Conservation (phyloP, 2,113 vertebrate genomes). For the Elgaria multicarinata region DNA sequence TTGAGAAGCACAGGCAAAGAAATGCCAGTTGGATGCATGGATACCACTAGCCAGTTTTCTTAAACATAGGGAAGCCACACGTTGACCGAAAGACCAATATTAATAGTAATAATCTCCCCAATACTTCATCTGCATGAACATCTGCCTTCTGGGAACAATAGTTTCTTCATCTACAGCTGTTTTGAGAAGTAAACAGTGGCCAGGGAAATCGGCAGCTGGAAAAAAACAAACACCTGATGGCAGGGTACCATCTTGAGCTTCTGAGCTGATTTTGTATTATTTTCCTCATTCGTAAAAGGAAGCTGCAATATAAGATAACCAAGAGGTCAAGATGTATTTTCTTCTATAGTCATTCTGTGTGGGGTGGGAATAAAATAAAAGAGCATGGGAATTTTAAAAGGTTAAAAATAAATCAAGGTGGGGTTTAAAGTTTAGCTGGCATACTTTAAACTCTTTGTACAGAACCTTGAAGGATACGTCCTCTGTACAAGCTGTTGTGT, state of each 20-base stretch:
- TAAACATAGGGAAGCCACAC: background rate
- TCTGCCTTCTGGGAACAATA: background rate
- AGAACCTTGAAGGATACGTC: constrained; percentile 60
- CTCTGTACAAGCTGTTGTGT: constrained; percentile 49
- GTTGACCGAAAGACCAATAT: accelerated
- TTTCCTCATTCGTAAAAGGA: constrained; percentile 62
- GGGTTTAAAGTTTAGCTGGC: constrained; percentile 72
- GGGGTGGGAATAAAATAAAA: constrained; percentile 30
- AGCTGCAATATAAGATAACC: constrained; percentile 81
- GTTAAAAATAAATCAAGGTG: constrained; percentile 15
- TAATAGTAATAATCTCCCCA: background rate
- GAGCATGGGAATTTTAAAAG: background rate
- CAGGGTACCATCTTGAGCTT: constrained; percentile 61
- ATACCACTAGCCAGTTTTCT: constrained; percentile 37
- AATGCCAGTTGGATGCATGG: constrained; percentile 20
- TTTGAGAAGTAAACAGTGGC: constrained; percentile 32
- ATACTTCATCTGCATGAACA: background rate
- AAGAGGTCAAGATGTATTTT: constrained; percentile 66
- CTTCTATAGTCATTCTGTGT: constrained; percentile 53
- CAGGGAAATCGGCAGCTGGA: constrained; percentile 58
- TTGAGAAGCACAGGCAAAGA: constrained; percentile 40
- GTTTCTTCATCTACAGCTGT: constrained; percentile 36
- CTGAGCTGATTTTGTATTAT: constrained; percentile 56
- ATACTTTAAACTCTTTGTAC: constrained; percentile 71
- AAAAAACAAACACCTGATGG: constrained; percentile 49